Base-by-base conservation (phyloP, 1,140 invertebrate genomes). In the Hestina assimilis region DNA sequence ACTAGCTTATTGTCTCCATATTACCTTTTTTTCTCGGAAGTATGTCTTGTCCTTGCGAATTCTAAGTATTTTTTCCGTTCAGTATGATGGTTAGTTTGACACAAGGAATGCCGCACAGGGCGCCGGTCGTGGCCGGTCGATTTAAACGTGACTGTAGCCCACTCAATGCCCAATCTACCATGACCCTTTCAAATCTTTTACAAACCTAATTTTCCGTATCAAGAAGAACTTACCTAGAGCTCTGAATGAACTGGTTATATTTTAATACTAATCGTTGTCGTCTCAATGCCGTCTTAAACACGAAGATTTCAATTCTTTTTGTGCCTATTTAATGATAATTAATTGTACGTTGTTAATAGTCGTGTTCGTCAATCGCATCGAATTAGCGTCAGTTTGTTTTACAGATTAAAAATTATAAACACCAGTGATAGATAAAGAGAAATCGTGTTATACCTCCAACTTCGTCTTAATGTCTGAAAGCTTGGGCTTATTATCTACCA, bases 261-360 rank as follows among this genome's bases (percentile, higher is more conserved):
- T 56, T 64, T 75, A 77, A 82, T 83, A 69, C 79, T 70, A 73
- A 53, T 60, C 60, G 73, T 73, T 84, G 81, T 84, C 81, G 60
- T 83, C 75, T 86, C 83, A 86, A 86, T 86, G 83, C 81, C 79
- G 75, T 70, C 72, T 83, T 61, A 69, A 66, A 57, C 83, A 86
- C 83, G 81, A 84, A 68, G 61, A 83, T 78, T 76, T 71, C 55
- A 71, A 76, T 75, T 76, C 74, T 83, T 84, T 79, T 69, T 79
- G 47, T 68, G 66, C 75, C 58, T 72, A 66, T 72, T 55, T 87
- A 84, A 83, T 82, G 72, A 75, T 83, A 75, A 81, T 81, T 84
- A 83, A 80, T 83, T 76, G 72, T 79, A 61, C 66, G 52, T 59
- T 69, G 70, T 72, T 79, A 74, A 82, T 76, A 79, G 66, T 63